These are phyloP conservation scores for Calephelis nemesis DNA, from an alignment of 1,140 invertebrate genomes.

Conservation along the genomic window DNA sequence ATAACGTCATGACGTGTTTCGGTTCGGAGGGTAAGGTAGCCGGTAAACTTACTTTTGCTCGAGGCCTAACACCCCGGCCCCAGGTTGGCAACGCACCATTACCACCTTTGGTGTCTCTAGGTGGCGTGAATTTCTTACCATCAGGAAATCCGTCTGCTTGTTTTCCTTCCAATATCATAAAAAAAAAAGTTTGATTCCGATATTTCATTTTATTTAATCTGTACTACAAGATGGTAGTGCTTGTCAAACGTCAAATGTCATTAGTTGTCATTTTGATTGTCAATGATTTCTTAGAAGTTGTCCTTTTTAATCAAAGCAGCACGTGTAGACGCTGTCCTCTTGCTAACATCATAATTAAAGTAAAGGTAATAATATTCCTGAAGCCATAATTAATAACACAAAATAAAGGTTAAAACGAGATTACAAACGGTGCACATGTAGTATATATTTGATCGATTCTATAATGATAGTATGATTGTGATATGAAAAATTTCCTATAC, in stretches of 20 bases:
- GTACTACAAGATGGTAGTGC: too few relatives aligned
- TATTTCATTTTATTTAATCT: too few relatives aligned
- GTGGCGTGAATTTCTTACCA: too few relatives aligned
- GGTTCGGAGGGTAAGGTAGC: too few relatives aligned
- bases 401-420: neutral
- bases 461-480: neutral
- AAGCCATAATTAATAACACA: neutral
- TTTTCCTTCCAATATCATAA: too few relatives aligned
- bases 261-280: constrained; percentile 24
- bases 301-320: constrained; percentile 64
- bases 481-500: constrained; percentile 8
- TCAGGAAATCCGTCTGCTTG: too few relatives aligned
- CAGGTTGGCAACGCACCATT: too few relatives aligned
- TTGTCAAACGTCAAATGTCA: constrained; percentile 24
- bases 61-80: too few relatives aligned
- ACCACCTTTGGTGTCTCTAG: too few relatives aligned
- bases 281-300: constrained; percentile 31
- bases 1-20: too few relatives aligned
- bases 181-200: too few relatives aligned
- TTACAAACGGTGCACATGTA: neutral
- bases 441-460: neutral
- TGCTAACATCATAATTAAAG: constrained; percentile 48
- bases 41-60: too few relatives aligned
- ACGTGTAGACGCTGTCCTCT: constrained; percentile 71
- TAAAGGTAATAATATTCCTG: constrained; percentile 35